Conservation (phyloP, 2,797 vertebrate species). For the Adrianichthys oophorus region DNA sequence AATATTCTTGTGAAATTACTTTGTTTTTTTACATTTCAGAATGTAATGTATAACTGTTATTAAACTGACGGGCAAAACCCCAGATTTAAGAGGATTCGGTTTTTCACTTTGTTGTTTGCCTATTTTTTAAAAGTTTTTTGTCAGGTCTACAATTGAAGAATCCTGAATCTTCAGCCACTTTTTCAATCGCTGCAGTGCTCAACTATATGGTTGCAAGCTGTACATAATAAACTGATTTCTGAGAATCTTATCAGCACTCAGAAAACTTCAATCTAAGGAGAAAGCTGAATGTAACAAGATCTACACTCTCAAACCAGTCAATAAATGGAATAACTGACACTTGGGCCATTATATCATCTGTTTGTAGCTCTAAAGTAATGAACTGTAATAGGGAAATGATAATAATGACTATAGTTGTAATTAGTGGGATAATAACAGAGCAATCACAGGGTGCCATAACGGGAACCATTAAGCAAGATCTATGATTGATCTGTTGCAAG, state of each 20-base stretch:
- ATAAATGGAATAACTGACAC: conserved; percentile 62
- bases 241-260: conserved; percentile 37
- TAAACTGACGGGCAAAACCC: too few species aligned
- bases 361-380: conserved; percentile 69
- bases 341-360: conserved; percentile 53
- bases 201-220: too few species aligned
- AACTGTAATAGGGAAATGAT: conserved; percentile 74
- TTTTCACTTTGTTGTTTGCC: too few species aligned
- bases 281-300: conserved; percentile 37
- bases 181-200: conserved; percentile 12
- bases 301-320: conserved; percentile 45
- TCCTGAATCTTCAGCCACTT: conserved; percentile 1
- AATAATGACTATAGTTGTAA: conserved; percentile 74
- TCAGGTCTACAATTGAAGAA: conserved; percentile 9
- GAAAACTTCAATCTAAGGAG: conserved; percentile 24
- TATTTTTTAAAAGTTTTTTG: not conserved
- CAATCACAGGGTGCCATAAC: conserved; percentile 59
- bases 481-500: conserved; percentile 65
- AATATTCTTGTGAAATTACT: too few species aligned
- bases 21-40: too few species aligned
- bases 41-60: too few species aligned
- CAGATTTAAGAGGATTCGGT: not conserved
- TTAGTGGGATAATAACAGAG: conserved; percentile 68
- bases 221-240: not conserved
- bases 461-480: conserved; percentile 66